Evolutionary conservation across 2,113 vertebrate genomes (phyloP), one percentile per base, ranked within the genome.

Genomic region (Pristiophorus japonicus): DNA sequence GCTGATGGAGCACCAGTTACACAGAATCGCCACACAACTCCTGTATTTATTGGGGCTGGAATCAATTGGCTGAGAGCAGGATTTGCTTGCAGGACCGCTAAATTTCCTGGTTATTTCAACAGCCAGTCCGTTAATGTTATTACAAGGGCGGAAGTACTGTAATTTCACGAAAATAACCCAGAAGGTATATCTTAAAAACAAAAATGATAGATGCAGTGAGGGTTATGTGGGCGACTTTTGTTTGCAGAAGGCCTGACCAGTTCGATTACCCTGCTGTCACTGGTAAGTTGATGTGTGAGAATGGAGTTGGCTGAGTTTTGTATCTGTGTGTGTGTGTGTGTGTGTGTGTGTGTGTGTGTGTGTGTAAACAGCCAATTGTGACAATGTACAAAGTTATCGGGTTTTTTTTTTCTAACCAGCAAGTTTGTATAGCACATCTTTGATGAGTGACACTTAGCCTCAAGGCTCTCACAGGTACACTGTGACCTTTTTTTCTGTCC

Each of bases 141-240:
- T 70, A 94, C 92, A 67, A 45, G 92, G 92, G 62, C 65, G 92
- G 92, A 94, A 94, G 92, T 94, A 94, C 92, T 94, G 92, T 94
- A 94, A 94, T 94, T 94, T 94, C 92, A 94, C 92, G 92, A 94
- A 94, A 94, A 94, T 94, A 94, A 94, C 92, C 92, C 92, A 94
- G 92, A 94, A 94, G 92, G 92, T 94, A 94, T 94, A 94, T 94
- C 92, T 94, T 94, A 94, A 94, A 51, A 94, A 47, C 92, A 94
- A 67, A 67, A 70, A 94, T 94, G 65, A 94, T 67, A 94, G 63
- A 93, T 93, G 63, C 91, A 93, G 65, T 94, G 92, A 94, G 92
- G 92, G 92, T 94, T 94, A 94, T 94, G 63, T 94, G 92, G 92
- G 92, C 92, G 92, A 94, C 92, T 94, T 94, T 94, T 94, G 92